Base-by-base conservation (phyloP, 1,140 invertebrate genomes). In the Nymphalis io region DNA sequence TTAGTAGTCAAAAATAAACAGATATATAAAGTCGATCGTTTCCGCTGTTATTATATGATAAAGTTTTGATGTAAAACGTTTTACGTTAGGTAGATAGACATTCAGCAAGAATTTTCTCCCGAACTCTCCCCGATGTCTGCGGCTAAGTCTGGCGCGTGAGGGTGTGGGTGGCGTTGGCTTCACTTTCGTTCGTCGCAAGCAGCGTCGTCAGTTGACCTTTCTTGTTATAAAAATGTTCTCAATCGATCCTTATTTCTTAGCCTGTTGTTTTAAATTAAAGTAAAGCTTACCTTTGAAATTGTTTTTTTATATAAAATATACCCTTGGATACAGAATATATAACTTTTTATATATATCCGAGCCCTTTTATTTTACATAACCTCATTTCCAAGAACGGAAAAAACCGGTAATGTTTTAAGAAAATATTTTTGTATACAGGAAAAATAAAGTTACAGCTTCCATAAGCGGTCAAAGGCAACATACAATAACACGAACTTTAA, bases 61-160 rank as follows among this genome's bases (percentile, higher is more conserved):
- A 23, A 12, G 15, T 55, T 55, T n/a, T 1, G 15, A 55, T 12
- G 1, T 55, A 23, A 33, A 38, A 60, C 42, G 60, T 61, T 72
- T 58, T 65, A 58, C n/a, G 18, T 60, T 61, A 57, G 18, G 46
- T 67, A 67, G 58, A 39, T 66, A 70, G 33, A 18, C 20, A 51
- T 65, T 58, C 27, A 55, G 16, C 42, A 72, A 53, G 51, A 67
- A 73, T 66, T 70, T 68, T 57, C 76, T 79, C 55, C 60, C 70
- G 72, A 75, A 85, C 86, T 88, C 87, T 89, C 83, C 76, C 84
- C 78, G 72, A 64, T 76, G 81, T 85, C 83, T 85, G 82, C 75
- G 82, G 75, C 75, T 72, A 64, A 74, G 80, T 72, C 76, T 72
- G 79, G 78, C 76, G 75, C 73, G 61, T 65, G 60, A 67, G 73